Evolutionary conservation across 2,888 invertebrate species (phyloP).

Genomic region (Syrista parreyssii): DNA sequence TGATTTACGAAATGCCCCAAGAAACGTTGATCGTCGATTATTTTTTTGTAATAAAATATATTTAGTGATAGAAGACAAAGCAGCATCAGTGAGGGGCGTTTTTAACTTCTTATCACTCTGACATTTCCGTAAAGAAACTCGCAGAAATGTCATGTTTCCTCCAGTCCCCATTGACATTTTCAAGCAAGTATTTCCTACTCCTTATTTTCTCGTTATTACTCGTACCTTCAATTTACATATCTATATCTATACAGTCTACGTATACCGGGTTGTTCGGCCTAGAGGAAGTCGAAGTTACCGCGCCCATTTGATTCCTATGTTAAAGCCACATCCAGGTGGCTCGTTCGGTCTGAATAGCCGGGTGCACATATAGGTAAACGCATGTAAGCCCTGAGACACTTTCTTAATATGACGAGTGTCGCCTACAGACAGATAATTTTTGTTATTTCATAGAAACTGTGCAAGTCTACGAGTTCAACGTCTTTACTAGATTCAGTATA

Average conservation of each 20-base stretch:
- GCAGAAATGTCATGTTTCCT: slow-evolving; percentile 12
- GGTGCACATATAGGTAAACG: no score
- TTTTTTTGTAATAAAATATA: background rate
- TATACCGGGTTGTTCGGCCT: background rate
- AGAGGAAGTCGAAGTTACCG: background rate
- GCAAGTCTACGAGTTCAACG: background rate
- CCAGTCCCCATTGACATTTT: slow-evolving; percentile 12
- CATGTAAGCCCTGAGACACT: no score
- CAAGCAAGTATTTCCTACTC: slow-evolving; percentile 1
- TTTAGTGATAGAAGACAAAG: background rate
- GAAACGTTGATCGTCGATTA: background rate
- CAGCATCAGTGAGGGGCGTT: background rate
- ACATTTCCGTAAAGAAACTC: background rate
- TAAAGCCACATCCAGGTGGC: no score
- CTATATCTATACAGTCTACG: background rate
- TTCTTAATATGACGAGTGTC: background rate
- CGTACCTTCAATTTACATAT: background rate
- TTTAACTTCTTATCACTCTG: background rate
- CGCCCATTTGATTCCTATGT: background rate
- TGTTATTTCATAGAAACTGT: background rate
- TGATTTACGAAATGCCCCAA: background rate
- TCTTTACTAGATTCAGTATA: background rate
- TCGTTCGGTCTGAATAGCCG: no score
- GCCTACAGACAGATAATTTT: background rate
- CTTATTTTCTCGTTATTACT: background rate